Base-by-base conservation (phyloP, 2,888 invertebrate species). In the Odontocolon sp. region DNA sequence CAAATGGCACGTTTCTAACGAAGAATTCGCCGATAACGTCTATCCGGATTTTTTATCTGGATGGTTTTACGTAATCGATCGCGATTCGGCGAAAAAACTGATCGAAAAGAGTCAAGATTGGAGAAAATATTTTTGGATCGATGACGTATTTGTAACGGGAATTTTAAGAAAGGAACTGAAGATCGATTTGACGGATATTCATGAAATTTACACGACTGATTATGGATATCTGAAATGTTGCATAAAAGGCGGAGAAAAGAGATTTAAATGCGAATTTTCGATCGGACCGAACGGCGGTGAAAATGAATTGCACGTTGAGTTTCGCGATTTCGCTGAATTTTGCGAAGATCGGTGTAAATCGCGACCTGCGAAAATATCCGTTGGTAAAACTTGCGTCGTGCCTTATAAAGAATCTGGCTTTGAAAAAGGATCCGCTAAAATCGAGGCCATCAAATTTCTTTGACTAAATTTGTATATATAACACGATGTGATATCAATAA, bases 121-220 rank as follows among this genome's bases (percentile, higher is more conserved):
- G n/a, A 91, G 92, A 1, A 78, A 81, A 14, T 95, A 94, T 83
- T 97, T 98, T 91, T 98, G 98, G 97, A 97, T 98, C 74, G 98
- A 98, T 86, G 98, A 98, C 87, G 94, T 96, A 47, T 95, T 94
- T 87, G 91, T 98, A 0, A 98, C 97, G 0, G 98, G 98, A 0
- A 91, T 96, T 56, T 90, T 97, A 28, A 92, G 94, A 4, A 91
- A 93, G 63, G 91, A 92, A 26, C 88, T 93, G 21, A 91, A 91
- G 38, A 91, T 95, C n/a, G 90, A 92, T 38, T 89, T 94, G 42
- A 91, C 90, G 68, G 93, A 94, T 61, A 88, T 95, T 11, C 92
- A 92, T 52, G 85, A 92, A 11, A 93, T 93, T 86, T 96, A 94
- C 91, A 92, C 96, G 3, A 93, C 94, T 5, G 94, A 95, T 87